Percentiles rank a stretch among this genome's conserved stretches.
Evolutionary conservation across 53 echinoderm and acorn worm species (phyloP).

Genomic region (Apostichopus leukothele): DNA sequence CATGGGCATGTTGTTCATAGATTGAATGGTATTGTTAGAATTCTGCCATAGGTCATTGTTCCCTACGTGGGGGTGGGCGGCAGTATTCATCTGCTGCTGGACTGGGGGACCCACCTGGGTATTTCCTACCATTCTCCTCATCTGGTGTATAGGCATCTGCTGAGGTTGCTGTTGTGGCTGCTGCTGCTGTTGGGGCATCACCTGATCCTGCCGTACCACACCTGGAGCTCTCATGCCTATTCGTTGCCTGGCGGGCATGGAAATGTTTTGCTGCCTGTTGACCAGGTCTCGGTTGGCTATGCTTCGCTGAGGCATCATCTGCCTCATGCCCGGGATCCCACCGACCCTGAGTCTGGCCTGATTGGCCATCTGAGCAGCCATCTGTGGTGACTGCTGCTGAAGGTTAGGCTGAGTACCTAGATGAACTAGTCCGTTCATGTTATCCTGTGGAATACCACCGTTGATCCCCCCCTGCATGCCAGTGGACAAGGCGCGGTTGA

Average conservation of each 20-base stretch:
- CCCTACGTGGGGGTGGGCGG: neutral
- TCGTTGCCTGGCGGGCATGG: slow-evolving; percentile 13
- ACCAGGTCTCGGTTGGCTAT: neutral
- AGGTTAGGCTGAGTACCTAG: slow-evolving; percentile 1
- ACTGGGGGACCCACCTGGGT: neutral
- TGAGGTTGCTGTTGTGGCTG: neutral
- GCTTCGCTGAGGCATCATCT: neutral
- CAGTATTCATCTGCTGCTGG: slow-evolving; percentile 14
- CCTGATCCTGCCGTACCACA: slow-evolving; percentile 4
- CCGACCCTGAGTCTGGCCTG: neutral
- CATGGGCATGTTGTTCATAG: slow-evolving; percentile 23
- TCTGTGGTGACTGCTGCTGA: slow-evolving; percentile 19
- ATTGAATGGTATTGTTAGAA: neutral
- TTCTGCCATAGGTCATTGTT: slow-evolving; percentile 13
- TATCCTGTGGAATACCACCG: slow-evolving; percentile 27
- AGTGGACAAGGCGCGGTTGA: neutral
- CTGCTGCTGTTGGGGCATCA: slow-evolving; percentile 25
- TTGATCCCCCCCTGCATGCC: slow-evolving; percentile 19
- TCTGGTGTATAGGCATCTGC: slow-evolving; percentile 6
- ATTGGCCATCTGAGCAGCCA: neutral
- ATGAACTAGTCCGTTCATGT: slow-evolving; percentile 3
- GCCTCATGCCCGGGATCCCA: slow-evolving; percentile 10
- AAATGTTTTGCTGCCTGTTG: slow-evolving; percentile 15
- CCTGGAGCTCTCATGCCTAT: slow-evolving; percentile 6
- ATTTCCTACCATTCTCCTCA: slow-evolving; percentile 28